Conservation (phyloP, 2,888 invertebrate species). For the Lamproptera curius region DNA sequence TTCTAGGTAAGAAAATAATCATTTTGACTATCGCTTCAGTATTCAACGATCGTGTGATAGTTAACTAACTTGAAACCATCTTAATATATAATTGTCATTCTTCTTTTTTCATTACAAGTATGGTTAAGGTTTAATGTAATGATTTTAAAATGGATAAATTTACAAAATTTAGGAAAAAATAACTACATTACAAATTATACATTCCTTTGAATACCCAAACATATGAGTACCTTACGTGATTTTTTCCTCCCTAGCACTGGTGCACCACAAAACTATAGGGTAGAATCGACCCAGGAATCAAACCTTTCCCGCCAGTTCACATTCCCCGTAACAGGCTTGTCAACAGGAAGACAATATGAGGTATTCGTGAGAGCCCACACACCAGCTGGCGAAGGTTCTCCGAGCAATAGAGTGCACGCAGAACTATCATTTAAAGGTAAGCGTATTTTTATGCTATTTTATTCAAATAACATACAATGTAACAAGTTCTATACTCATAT, state of each 20-base stretch:
- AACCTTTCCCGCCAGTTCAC: slow-evolving; percentile 49
- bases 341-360: slow-evolving; percentile 75
- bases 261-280: slow-evolving; percentile 56
- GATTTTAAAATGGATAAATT: too few species aligned
- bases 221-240: neutral
- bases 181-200: too few species aligned
- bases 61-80: too few species aligned
- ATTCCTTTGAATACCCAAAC: too few species aligned
- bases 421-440: slow-evolving; percentile 56
- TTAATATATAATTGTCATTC: too few species aligned
- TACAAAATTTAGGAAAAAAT: neutral
- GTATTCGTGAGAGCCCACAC: slow-evolving; percentile 82
- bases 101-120: too few species aligned
- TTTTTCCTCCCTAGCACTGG: slow-evolving; percentile 43
- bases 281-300: slow-evolving; percentile 49
- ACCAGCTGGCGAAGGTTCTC: slow-evolving; percentile 75
- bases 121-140: too few species aligned
- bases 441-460: slow-evolving; percentile 12
- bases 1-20: slow-evolving; percentile 51
- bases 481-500: too few species aligned
- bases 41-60: too few species aligned
- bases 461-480: too few species aligned
- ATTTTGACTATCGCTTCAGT: too few species aligned
- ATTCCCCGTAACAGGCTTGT: slow-evolving; percentile 66
- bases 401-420: slow-evolving; percentile 52